Conservation (phyloP, 2,888 invertebrate genomes). For the Eubasilissa splendida region DNA sequence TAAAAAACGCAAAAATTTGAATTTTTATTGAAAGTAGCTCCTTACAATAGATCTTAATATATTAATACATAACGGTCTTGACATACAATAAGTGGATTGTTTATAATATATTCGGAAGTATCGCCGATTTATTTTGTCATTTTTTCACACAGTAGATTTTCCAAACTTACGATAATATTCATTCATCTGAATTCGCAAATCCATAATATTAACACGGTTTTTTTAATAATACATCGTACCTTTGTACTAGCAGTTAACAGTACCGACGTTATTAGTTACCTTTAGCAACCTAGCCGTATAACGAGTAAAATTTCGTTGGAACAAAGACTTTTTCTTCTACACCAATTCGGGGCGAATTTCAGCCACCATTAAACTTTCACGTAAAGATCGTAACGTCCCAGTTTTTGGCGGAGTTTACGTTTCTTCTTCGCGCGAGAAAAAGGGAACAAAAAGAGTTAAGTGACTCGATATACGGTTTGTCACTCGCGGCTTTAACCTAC, state of each 20-base stretch:
- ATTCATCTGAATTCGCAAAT: too few relatives aligned
- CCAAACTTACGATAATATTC: too few relatives aligned
- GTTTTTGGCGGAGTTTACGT: slow-evolving; percentile 36
- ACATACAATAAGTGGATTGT: too few relatives aligned
- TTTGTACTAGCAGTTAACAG: neutral
- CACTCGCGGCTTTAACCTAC: slow-evolving; percentile 2
- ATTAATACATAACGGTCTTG: too few relatives aligned
- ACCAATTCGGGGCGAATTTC: slow-evolving; percentile 25
- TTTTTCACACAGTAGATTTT: too few relatives aligned
- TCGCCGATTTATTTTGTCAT: too few relatives aligned
- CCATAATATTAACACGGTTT: too few relatives aligned
- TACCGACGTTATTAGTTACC: slow-evolving; percentile 29
- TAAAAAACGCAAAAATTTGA: too few relatives aligned
- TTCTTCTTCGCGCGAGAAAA: slow-evolving; percentile 34
- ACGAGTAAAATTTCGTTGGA: slow-evolving; percentile 32
- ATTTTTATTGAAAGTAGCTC: too few relatives aligned
- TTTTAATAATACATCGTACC: neutral
- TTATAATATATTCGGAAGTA: too few relatives aligned
- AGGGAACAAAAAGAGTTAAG: slow-evolving; percentile 42
- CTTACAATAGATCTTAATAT: too few relatives aligned
- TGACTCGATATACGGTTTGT: slow-evolving; percentile 44
- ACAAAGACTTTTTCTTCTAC: slow-evolving; percentile 17
- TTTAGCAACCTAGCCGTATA: slow-evolving; percentile 8
- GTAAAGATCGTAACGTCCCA: slow-evolving; percentile 40
- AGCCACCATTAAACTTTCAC: slow-evolving; percentile 38